Conservation (phyloP, 2,888 invertebrate genomes). For the Coleophora flavipennella region DNA sequence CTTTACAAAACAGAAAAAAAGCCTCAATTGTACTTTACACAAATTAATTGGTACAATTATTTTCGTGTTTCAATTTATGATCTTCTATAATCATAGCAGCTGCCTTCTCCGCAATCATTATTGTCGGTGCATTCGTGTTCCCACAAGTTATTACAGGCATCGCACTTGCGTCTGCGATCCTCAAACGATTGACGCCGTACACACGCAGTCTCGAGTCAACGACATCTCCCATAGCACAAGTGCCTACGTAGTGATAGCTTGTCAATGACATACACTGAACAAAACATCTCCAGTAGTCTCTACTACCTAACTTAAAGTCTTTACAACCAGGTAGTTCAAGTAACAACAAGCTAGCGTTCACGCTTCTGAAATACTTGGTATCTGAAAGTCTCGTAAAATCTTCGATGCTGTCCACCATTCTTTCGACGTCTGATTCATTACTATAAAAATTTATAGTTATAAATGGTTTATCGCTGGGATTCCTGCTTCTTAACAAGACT, state of each 20-base stretch:
- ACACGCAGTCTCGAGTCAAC: slow-evolving; percentile 22
- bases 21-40: too few relatives aligned
- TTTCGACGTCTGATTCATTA: background rate
- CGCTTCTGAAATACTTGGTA: background rate
- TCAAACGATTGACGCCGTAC: slow-evolving; percentile 17
- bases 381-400: background rate
- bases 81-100: slow-evolving; percentile 12
- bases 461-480: background rate
- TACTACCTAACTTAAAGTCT: background rate
- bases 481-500: background rate
- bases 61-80: background rate
- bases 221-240: slow-evolving; percentile 23
- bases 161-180: slow-evolving; percentile 26
- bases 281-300: slow-evolving; percentile 70
- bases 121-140: slow-evolving; percentile 22
- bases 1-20: too few relatives aligned
- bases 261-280: slow-evolving; percentile 61
- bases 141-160: slow-evolving; percentile 23
- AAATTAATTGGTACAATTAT: too few relatives aligned
- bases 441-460: background rate
- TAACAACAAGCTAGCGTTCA: background rate
- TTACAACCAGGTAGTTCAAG: background rate
- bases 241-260: slow-evolving; percentile 65
- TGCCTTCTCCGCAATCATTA: slow-evolving; percentile 25
- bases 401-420: background rate